These are phyloP conservation scores for Steinernema scapterisci DNA, from an alignment of 2,888 invertebrate genomes.

Conservation along the genomic window DNA sequence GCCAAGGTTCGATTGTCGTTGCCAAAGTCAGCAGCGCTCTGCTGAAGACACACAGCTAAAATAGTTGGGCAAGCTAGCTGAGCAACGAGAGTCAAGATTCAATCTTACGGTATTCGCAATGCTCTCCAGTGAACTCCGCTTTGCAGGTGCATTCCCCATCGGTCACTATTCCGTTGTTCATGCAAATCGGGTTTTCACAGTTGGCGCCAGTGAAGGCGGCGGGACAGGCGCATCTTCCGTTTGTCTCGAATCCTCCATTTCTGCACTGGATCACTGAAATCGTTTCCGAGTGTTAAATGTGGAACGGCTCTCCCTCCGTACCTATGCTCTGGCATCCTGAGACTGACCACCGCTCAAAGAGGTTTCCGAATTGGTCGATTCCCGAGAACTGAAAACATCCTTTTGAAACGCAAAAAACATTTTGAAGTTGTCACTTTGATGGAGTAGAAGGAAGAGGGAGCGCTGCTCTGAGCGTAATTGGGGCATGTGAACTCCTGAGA, in stretches of 20 bases:
- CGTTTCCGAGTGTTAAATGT: too few species aligned
- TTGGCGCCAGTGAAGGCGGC: slow-evolving; percentile 34
- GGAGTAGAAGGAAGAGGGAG: slow-evolving; percentile 27
- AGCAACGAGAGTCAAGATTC: too few species aligned
- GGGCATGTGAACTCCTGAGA: slow-evolving; percentile 54
- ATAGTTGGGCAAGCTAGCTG: not conserved
- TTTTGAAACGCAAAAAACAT: too few species aligned
- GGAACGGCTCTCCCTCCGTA: too few species aligned
- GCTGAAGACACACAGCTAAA: slow-evolving; percentile 54
- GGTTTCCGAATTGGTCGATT: slow-evolving; percentile 60
- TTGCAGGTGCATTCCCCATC: slow-evolving; percentile 46
- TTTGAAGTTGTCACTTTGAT: slow-evolving; percentile 46
- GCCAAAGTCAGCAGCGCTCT: slow-evolving; percentile 49
- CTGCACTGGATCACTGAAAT: slow-evolving; percentile 36
- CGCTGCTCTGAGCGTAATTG: slow-evolving; percentile 37
- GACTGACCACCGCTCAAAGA: slow-evolving; percentile 54
- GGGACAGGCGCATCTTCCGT: slow-evolving; percentile 56
- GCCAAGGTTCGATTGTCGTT: slow-evolving; percentile 52
- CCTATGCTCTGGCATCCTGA: slow-evolving; percentile 46
- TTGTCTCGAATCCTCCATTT: slow-evolving; percentile 52
- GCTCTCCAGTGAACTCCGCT: slow-evolving; percentile 49
- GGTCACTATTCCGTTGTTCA: slow-evolving; percentile 49
- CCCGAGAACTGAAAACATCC: slow-evolving; percentile 51
- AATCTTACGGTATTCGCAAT: slow-evolving; percentile 50
- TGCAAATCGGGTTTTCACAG: slow-evolving; percentile 51